phyloP scores from a whole-genome alignment of 2,888 invertebrate genomes.

The Thumatha senex region DNA sequence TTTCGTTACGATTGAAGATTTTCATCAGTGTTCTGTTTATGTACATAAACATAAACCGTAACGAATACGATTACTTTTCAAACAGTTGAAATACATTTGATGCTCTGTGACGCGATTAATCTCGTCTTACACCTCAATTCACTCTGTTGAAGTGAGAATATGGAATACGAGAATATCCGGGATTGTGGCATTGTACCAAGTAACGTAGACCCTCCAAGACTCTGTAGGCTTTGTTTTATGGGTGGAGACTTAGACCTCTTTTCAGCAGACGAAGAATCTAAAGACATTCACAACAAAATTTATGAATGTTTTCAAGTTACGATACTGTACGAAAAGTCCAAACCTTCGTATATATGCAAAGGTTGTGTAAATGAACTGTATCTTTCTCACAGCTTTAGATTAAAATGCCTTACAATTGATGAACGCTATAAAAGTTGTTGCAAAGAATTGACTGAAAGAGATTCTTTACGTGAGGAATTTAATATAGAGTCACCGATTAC shows the following conservation, averaged over 20 bases:
- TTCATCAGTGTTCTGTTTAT: too few relatives aligned
- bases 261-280: conserved; percentile 39
- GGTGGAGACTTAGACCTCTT: conserved; percentile 42
- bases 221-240: conserved; percentile 64
- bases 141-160: too few relatives aligned
- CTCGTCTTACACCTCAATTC: too few relatives aligned
- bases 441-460: conserved; percentile 16
- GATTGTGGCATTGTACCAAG: neutral
- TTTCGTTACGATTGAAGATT: too few relatives aligned
- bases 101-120: too few relatives aligned
- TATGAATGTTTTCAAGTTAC: conserved; percentile 60
- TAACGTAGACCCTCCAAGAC: neutral
- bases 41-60: too few relatives aligned
- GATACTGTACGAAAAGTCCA: conserved; percentile 43
- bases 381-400: conserved; percentile 53
- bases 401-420: conserved; percentile 61
- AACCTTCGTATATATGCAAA: conserved; percentile 58
- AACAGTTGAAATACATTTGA: too few relatives aligned
- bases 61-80: too few relatives aligned
- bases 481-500: conserved; percentile 2
- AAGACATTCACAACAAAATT: conserved; percentile 54
- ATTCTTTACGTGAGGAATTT: conserved; percentile 13
- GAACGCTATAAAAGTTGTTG: conserved; percentile 45
- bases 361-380: conserved; percentile 57
- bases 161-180: neutral